Conservation (phyloP, 2,113 vertebrate genomes). For the Chauna torquata region DNA sequence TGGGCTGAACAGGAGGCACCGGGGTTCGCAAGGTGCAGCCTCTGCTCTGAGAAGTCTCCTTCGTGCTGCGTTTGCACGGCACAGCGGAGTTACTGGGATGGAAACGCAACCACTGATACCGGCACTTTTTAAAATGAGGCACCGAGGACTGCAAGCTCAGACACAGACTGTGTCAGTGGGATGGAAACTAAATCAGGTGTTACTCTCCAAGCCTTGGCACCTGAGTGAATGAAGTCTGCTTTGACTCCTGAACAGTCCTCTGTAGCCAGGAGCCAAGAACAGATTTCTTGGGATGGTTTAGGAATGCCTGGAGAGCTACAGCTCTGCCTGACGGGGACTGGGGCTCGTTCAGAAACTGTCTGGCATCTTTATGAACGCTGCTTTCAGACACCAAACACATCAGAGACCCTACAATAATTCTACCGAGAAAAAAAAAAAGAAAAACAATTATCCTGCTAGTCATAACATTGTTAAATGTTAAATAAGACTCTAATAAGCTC, state of each 20-base stretch:
- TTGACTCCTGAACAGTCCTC: too few species aligned
- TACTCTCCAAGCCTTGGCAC: background rate
- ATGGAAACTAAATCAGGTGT: background rate
- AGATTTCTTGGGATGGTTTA: background rate
- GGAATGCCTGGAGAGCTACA: background rate
- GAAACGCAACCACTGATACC: fast-evolving
- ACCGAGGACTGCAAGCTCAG: background rate
- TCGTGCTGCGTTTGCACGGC: fast-evolving
- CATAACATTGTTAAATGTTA: background rate
- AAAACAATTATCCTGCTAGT: background rate
- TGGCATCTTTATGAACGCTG: background rate
- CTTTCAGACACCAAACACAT: background rate
- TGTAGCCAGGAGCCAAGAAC: too few species aligned
- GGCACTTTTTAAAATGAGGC: background rate
- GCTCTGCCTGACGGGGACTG: background rate
- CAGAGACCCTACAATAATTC: background rate
- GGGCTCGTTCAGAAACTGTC: background rate
- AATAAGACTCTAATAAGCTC: background rate
- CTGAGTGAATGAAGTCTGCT: background rate
- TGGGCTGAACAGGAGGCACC: background rate
- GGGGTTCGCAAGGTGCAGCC: background rate
- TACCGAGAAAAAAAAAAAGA: background rate
- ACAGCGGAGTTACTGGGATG: fast-evolving
- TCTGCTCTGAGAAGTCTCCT: background rate
- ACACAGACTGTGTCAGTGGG: background rate